Conservation (phyloP, 2,113 vertebrate genomes). For the Ramphastos sulfuratus region DNA sequence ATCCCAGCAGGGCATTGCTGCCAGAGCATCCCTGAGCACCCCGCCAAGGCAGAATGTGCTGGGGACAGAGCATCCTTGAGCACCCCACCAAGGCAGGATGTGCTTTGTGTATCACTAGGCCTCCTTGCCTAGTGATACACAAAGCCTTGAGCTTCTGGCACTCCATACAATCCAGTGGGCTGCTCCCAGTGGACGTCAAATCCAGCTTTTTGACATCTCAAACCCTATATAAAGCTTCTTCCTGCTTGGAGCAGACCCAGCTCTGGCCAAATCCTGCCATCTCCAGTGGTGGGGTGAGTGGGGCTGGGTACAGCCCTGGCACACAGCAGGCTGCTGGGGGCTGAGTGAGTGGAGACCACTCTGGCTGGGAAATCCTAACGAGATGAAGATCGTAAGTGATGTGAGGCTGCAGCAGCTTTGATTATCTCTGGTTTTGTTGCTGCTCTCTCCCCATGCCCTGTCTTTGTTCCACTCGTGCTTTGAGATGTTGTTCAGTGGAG, state of each 20-base stretch:
- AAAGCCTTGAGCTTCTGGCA: background rate
- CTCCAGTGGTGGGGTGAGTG: accelerated
- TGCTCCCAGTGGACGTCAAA: background rate
- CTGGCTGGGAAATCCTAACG: background rate
- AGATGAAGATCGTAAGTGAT: background rate
- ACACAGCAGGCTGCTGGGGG: background rate
- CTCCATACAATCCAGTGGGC: background rate
- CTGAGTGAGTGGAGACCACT: accelerated
- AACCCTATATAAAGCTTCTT: background rate
- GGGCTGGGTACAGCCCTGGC: background rate
- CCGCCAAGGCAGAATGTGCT: background rate
- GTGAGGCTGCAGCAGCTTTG: conserved; percentile 21
- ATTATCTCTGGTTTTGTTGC: conserved; percentile 40
- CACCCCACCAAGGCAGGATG: too few species aligned
- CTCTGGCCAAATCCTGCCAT: background rate
- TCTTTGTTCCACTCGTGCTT: background rate
- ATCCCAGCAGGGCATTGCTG: background rate
- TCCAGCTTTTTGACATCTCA: background rate
- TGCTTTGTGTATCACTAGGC: too few species aligned
- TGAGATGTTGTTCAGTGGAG: conserved; percentile 5
- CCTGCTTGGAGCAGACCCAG: background rate
- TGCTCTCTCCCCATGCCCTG: background rate
- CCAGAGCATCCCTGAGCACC: background rate
- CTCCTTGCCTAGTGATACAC: background rate
- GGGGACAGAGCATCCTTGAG: background rate